Base-by-base conservation (phyloP, 1,140 invertebrate species). In the Pseudoatta argentina region DNA sequence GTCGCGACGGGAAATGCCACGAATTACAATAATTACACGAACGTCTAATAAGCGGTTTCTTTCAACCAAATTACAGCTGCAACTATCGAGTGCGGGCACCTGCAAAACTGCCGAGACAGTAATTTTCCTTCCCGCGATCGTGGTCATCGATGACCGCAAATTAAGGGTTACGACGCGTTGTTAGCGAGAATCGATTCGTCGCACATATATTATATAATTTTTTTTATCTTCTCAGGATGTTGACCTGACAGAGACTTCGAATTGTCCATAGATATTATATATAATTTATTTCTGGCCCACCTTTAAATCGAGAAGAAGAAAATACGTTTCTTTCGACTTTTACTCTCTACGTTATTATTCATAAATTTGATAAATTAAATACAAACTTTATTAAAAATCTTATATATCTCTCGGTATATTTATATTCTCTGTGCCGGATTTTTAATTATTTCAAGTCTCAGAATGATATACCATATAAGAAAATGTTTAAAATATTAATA, bases 31-130 rank as follows among this genome's bases (percentile, higher is more conserved):
- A 86, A 86, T 86, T 86, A 86, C 66, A 69, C 66, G 53, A 59
- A 39, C 85, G 51, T 67, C 77, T 82, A 86, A 86, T 83, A 83
- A 86, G 61, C 55, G 85, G 85, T 86, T 86, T 69, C 75, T 79
- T 82, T 66, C 51, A 24, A 27, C 64, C 24, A n/a, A 86, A 86
- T 86, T 86, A 82, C 76, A 69, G 53, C 55, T 44, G 63, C 39
- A 48, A 67, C 39, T 39, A 34, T 39, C 39, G 66, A 53, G 39
- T 24, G 55, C 18, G 55, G n/a, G 44, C 79, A 83, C 69, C 69
- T 83, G 79, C 67, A 55, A 73, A 82, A 78, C 78, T 34, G n/a
- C 53, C 18, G 67, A 6, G 24, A 48, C 55, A 39, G 69, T 71
- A 34, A 27, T 18, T 71, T 75, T 51, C 39, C 39, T 73, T 59